Conservation (phyloP, 37 sponge, comb jelly and placozoan genomes). For the Aphrocallistes beatrix region DNA sequence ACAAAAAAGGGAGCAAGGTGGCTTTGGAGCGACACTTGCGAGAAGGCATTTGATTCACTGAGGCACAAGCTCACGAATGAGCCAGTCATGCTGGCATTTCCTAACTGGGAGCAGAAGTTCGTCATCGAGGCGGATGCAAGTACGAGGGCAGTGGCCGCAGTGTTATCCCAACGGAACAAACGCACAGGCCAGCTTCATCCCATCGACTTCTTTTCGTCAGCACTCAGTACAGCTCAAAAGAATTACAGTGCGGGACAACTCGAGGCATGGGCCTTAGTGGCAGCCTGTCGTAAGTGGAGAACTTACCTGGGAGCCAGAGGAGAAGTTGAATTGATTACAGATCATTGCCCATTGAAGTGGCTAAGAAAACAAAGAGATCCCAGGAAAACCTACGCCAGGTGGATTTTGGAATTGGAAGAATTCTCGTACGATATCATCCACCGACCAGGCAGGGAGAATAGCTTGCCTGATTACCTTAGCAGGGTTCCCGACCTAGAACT, state of each 20-base stretch:
- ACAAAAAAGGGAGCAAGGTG: slow-evolving; percentile 19
- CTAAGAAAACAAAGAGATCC: too few species aligned
- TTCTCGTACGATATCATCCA: too few species aligned
- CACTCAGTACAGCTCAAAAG: too few species aligned
- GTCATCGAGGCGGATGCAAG: slow-evolving; percentile 34
- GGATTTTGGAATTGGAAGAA: not conserved
- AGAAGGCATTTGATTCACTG: slow-evolving; percentile 24
- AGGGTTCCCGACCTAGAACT: too few species aligned
- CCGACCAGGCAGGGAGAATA: not conserved
- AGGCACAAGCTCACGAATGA: too few species aligned
- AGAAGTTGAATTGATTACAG: not conserved
- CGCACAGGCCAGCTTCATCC: too few species aligned
- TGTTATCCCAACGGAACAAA: too few species aligned
- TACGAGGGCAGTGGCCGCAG: slow-evolving; percentile 6
- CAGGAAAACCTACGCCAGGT: too few species aligned
- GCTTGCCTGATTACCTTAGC: not conserved
- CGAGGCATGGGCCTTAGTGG: too few species aligned
- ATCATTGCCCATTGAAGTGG: too few species aligned
- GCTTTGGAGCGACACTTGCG: not conserved
- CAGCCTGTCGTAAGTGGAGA: not conserved
- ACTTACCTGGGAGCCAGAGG: too few species aligned
- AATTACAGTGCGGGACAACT: not conserved
- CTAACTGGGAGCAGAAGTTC: not conserved
- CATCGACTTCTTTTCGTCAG: too few species aligned
- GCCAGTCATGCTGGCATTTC: slow-evolving; percentile 24